phyloP scores from a whole-genome alignment of 2,888 invertebrate species.

The Drosophila multiciliata region DNA sequence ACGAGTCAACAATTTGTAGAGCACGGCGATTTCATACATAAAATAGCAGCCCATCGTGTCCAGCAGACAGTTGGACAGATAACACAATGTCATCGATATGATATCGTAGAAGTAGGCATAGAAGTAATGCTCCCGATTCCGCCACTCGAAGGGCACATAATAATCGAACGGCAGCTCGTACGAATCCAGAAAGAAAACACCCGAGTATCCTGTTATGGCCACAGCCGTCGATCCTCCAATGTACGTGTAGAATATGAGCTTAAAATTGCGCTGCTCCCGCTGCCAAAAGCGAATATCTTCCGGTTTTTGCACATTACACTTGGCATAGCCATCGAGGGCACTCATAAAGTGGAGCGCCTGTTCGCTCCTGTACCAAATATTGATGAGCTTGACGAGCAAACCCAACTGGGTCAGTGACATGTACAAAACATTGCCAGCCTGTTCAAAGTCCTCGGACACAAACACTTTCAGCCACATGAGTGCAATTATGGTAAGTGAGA shows the following conservation, averaged over 20 bases:
- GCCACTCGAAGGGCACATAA: conserved; percentile 82
- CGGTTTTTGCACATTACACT: conserved; percentile 19
- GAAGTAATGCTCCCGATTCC: conserved; percentile 47
- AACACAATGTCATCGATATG: conserved; percentile 63
- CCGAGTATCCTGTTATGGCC: conserved; percentile 31
- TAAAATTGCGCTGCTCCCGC: conserved; percentile 49
- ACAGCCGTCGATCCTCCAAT: conserved; percentile 38
- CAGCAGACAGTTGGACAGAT: conserved; percentile 61
- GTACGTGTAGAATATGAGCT: conserved; percentile 53
- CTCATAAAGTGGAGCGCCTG: conserved; percentile 44
- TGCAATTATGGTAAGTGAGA: conserved; percentile 51
- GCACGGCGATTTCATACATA: conserved; percentile 71
- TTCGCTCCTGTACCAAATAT: conserved; percentile 56
- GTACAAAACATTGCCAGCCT: conserved; percentile 66
- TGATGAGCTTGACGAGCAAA: conserved; percentile 59
- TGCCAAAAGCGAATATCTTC: conserved; percentile 54
- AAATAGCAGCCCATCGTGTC: conserved; percentile 78
- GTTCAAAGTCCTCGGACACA: conserved; percentile 49
- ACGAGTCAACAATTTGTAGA: conserved; percentile 67
- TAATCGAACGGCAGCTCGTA: conserved; percentile 73
- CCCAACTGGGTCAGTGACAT: conserved; percentile 68
- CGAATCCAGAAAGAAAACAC: conserved; percentile 45
- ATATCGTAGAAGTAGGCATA: conserved; percentile 74
- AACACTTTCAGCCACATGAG: conserved; percentile 68
- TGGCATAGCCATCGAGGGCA: conserved; percentile 32